Percentiles rank a stretch among this genome's conserved stretches.
phyloP scores from a whole-genome alignment of 1,140 invertebrate genomes.

The Ptiloglossa arizonensis region DNA sequence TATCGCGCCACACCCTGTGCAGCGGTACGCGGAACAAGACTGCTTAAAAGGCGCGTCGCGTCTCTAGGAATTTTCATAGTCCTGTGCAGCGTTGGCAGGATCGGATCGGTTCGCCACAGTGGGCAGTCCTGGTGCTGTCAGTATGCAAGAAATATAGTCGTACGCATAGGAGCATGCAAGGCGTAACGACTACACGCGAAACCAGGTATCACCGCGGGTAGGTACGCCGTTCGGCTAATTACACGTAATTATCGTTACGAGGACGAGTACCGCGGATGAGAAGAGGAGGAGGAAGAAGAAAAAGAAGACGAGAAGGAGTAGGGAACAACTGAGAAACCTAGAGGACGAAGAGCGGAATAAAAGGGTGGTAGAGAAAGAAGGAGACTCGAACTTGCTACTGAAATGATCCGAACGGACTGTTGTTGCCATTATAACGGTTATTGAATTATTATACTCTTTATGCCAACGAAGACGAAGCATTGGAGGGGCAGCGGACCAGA shows the following conservation, averaged over 20 bases:
- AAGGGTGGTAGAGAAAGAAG: neutral
- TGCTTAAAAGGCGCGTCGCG: constrained; percentile 4
- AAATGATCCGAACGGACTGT: constrained; percentile 49
- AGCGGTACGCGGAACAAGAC: neutral
- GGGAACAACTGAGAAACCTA: neutral
- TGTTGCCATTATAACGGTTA: constrained; percentile 52
- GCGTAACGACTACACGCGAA: constrained; percentile 63
- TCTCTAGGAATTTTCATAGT: constrained; percentile 34
- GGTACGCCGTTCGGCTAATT: constrained; percentile 59
- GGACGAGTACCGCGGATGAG: constrained; percentile 6
- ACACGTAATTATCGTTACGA: constrained; percentile 61
- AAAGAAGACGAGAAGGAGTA: neutral
- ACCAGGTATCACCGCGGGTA: constrained; percentile 60
- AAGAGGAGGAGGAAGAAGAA: neutral
- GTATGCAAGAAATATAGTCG: constrained; percentile 67
- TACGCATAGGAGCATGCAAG: constrained; percentile 63
- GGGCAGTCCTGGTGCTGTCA: constrained; percentile 62
- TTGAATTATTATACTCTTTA: constrained; percentile 53
- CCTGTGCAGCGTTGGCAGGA: constrained; percentile 4
- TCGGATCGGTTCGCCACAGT: constrained; percentile 38
- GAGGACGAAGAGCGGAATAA: neutral
- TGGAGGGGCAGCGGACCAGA: neutral
- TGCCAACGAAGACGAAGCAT: constrained; percentile 20
- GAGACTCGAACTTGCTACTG: constrained; percentile 44
- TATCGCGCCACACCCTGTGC: neutral